Evolutionary conservation across 2,797 vertebrate genomes (phyloP), one percentile per base, ranked within the genome.

Genomic region (Kryptolebias ocellatus): DNA sequence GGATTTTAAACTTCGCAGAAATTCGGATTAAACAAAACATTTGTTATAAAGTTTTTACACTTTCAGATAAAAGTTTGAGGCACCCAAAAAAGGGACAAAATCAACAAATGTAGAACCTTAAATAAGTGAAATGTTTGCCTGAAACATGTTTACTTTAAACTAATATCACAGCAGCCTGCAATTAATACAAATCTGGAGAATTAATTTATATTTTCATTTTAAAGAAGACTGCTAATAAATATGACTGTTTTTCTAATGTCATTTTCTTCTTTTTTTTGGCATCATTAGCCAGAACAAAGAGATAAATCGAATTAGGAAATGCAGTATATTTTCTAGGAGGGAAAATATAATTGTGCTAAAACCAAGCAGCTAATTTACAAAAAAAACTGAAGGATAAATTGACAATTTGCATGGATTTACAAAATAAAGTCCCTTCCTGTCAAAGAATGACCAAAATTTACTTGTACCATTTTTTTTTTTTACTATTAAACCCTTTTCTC

Each of bases 391-490:
- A 62, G 14, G 17, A 53, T 34, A 68, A 34, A 64, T 8, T 6
- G 53, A 70, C 45, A 1, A 74, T 66, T 63, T 39, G 17, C 18
- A 50, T 34, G 52, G 51, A 61, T 63, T 72, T 31, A 37, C 34
- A 46, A 54, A 62, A n/a, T 46, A 42, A 79, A 70, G 14, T 60
- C 34, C 14, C 60, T 76, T 74, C 56, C 71, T 60, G 45, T 10
- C 49, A 53, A 67, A 72, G 62, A 42, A 42, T 37, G 0, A 18
- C 56, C 47, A 0, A 53, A 42, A 58, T 6, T 56, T 45, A n/a
- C 57, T 24, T 60, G 67, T 78, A 84, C 76, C 57, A 37, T 62
- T 79, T 79, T n/a, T 0, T 0, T 14, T 20, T 49, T 24, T 24
- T 24, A 24, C 54, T n/a, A 61, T 60, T 6, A 69, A 70, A 57